Percentiles rank a stretch among this genome's conserved stretches.
Evolutionary conservation across 2,797 vertebrate species (phyloP).

Genomic region (Pogonophryne albipinna): DNA sequence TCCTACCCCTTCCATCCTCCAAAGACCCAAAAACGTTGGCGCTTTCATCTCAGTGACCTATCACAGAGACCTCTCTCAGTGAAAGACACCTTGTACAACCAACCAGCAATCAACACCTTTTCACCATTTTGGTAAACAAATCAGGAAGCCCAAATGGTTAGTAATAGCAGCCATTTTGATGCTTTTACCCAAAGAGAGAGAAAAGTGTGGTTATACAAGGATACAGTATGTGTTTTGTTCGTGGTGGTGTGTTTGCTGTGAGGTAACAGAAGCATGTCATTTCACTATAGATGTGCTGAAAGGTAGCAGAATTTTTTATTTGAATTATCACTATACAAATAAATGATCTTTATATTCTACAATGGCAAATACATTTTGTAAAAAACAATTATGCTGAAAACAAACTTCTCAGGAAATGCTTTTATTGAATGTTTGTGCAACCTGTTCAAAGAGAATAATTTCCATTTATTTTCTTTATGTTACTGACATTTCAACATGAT

Average conservation of each 20-base stretch:
- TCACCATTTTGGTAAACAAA: constrained; percentile 73
- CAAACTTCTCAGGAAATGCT: not conserved
- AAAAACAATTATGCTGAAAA: not conserved
- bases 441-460: not conserved
- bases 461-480: not conserved
- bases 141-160: constrained; percentile 57
- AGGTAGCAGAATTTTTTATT: no score
- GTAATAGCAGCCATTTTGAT: constrained; percentile 71
- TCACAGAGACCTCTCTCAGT: constrained; percentile 51
- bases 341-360: not conserved
- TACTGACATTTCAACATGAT: not conserved
- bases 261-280: not conserved
- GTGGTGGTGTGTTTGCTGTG: not conserved
- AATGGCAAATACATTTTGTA: not conserved
- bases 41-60: constrained; percentile 76
- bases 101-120: constrained; percentile 58
- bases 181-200: constrained; percentile 61
- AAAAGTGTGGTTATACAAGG: constrained; percentile 3
- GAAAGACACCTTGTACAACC: constrained; percentile 53
- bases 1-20: constrained; percentile 25
- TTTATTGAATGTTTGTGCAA: not conserved
- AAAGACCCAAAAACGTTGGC: constrained; percentile 14
- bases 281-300: not conserved
- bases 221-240: not conserved
- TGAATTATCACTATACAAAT: not conserved